Base-by-base conservation (phyloP, 2,113 vertebrate genomes). In the Lonchura striata region DNA sequence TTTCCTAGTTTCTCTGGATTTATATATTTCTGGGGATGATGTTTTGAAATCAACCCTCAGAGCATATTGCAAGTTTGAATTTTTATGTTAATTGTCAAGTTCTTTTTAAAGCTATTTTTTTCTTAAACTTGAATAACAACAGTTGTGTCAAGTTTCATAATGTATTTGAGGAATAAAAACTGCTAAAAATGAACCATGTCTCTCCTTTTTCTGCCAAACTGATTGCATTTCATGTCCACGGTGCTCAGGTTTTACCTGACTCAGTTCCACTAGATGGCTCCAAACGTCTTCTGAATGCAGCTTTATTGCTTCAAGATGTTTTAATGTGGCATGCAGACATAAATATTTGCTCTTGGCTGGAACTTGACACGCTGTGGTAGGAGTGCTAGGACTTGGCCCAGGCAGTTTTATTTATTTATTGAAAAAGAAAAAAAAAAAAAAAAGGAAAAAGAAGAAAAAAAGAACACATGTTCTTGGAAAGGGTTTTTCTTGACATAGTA, bases 261-360 rank as follows among this genome's bases (percentile, higher is more conserved):
- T 63, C 70, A 75, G 9, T 82, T 92, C 97, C 97, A 97, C 98
- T 97, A 97, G 97, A 92, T 97, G 98, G 97, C 97, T 41, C 96
- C 96, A 97, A 90, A 97, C 11, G n/a, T 65, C 95, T 93, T 85
- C 42, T 11, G 27, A 92, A 92, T 2, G 14, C 49, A 39, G 3
- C 11, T 52, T 71, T 65, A 63, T 86, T 81, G 31, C 11, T 94
- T 80, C 92, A 91, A 85, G 85, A 70, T 76, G 61, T 81, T 88
- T 86, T 81, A 83, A 64, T 89, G 66, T 57, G 93, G 64, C 70
- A 89, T 33, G 63, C 84, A 95, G 96, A 94, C 82, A 91, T 85
- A 96, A 95, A 96, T 88, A 82, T 93, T 95, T 97, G 92, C 60
- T 88, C 68, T 90, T 88, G 85, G 79, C 70, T 92, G 82, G 91